Conservation (phyloP, 2,888 invertebrate genomes). For the Drosophila neutralis region DNA sequence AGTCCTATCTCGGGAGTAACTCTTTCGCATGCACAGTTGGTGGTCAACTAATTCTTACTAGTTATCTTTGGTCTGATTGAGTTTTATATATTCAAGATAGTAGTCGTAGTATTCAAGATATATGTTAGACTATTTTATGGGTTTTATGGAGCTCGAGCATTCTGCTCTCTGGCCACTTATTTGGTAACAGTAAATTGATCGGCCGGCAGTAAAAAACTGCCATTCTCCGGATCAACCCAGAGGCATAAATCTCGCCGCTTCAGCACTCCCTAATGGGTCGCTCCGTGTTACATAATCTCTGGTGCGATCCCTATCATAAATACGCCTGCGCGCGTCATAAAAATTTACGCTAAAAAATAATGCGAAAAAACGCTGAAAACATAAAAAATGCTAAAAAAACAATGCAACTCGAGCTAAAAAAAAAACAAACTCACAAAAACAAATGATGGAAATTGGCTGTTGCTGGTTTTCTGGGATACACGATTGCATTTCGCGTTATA, state of each 20-base stretch:
- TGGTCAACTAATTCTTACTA: no score
- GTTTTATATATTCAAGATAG: no score
- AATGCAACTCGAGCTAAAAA: conserved; percentile 35
- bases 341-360: conserved; percentile 9
- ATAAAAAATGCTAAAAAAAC: conserved; percentile 13
- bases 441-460: conserved; percentile 21
- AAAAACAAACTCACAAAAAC: background rate
- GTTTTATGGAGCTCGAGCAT: background rate
- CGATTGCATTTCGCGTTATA: conserved; percentile 65
- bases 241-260: conserved; percentile 1
- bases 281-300: conserved; percentile 25
- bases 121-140: background rate
- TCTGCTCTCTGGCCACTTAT: background rate
- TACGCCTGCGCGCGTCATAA: conserved; percentile 39
- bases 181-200: background rate
- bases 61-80: no score
- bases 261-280: background rate
- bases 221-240: conserved; percentile 5
- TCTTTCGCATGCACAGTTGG: no score
- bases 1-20: no score
- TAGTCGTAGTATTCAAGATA: background rate
- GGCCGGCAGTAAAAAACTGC: background rate
- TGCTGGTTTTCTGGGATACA: conserved; percentile 6
- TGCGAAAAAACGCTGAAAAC: background rate
- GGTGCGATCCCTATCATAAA: conserved; percentile 37